Evolutionary conservation across 2,888 invertebrate species (phyloP), one percentile per base, ranked within the genome.

Genomic region (Zygaena filipendulae): DNA sequence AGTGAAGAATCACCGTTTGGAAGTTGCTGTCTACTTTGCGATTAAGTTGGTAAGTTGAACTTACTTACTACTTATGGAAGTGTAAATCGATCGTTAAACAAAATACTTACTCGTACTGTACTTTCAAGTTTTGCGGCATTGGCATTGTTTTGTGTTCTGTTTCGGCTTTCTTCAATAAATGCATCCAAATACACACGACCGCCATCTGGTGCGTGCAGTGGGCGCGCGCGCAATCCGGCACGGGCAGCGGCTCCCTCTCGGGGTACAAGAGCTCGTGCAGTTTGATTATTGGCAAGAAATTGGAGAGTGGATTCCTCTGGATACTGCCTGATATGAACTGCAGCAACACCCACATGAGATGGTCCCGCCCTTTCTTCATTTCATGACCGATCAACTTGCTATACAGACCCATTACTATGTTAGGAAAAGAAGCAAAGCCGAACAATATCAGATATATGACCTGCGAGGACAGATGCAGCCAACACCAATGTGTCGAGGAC

Each of bases 271-370:
- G 77, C 63, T 97, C 96, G 62, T 95, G 95, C 7, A 97, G 79
- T 56, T 92, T 90, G 46, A 97, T 85, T 35, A 97, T 93, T 0
- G 95, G 94, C 36, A 95, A 70, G 52, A 95, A 95, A 59, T 93
- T 94, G 0, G 89, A 87, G 24, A 92, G 68, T 0, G 95, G 92
- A 70, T 96, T 96, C 45, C 95, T 88, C 61, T 95, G 95, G 49
- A 96, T 96, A 53, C 95, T 95, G 25, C 97, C 97, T 0, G 97
- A 97, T 47, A 98, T 94, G 53, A 96, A 97, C 71, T 99, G 98
- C 22, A 99, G 75, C 10, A 98, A 75, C 11, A 96, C 92, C 97
- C 98, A 98, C 97, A 99, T 98, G n/a, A 99, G 77, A 51, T 98
- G 96, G 68, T 97, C 97, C 25, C 98, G 82, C 0, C 97, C 96